Base-by-base conservation (phyloP, 2,888 invertebrate genomes). In the Oxytorus armatus region DNA sequence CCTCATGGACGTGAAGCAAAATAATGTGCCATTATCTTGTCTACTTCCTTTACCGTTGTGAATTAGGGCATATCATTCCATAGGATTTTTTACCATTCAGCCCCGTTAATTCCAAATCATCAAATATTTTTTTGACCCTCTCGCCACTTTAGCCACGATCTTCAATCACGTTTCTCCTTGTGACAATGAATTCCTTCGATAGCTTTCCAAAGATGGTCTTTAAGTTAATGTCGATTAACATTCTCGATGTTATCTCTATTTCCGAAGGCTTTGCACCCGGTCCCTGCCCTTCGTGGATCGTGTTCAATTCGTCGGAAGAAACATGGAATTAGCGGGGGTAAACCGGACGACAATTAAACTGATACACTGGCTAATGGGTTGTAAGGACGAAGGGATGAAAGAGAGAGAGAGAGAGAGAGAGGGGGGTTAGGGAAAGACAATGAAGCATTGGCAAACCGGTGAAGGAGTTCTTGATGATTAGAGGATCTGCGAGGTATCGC, bases 311-410 rank as follows among this genome's bases (percentile, higher is more conserved):
- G 25, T 47, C 39, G 79, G 72, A 81, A 73, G 72, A 44, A 79
- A 68, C 73, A 79, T 53, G 59, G 57, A 77, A 82, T 79, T 77
- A 59, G 66, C 69, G 69, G 59, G 42, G 69, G 29, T 5, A 29
- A 29, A 55, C 51, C 39, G 69, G 57, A 44, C 29, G 65, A 77
- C 79, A 65, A 82, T 82, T 74, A 79, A 82, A 79, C 73, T 53
- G 76, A 73, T 79, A 66, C 61, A 76, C 29, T 42, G 36, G 85
- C 84, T 86, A 87, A 87, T 90, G 89, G 44, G 23, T 61, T 44
- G 70, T 44, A 14, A 25, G 39, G 16, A 53, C 11, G 23, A 42
- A 29, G 33, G 49, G 69, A 57, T 11, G 59, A 25, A 49, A n/a
- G 23, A 39, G n/a, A 10, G 21, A 53, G 44, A n/a, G n/a, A n/a